Evolutionary conservation across 2,113 vertebrate species (phyloP).

Genomic region (Pteropus alecto): DNA sequence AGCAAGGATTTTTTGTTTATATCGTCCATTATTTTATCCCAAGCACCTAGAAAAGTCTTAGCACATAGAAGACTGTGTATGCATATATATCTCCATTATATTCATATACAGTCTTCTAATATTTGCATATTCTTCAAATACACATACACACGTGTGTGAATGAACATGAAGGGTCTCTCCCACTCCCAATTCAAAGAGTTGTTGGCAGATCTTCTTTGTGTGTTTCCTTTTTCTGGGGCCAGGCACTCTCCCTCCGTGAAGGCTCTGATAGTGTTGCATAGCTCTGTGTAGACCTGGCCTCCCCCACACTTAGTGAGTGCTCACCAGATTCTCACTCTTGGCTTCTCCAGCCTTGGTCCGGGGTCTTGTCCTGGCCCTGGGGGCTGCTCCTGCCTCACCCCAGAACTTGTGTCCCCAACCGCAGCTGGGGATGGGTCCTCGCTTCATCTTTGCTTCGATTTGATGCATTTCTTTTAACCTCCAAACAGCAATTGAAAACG

Average conservation of each 20-base stretch:
- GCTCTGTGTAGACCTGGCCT: neutral
- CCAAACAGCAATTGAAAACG: neutral
- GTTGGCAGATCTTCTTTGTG: too few species aligned
- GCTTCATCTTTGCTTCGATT: neutral
- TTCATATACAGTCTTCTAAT: neutral
- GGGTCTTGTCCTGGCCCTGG: too few species aligned
- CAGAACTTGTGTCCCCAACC: neutral
- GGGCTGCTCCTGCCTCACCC: neutral
- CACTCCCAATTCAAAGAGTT: neutral
- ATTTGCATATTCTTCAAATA: neutral
- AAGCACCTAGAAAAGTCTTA: neutral
- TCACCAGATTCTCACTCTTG: neutral
- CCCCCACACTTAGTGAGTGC: rapidly evolving
- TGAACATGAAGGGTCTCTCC: neutral
- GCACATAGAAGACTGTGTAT: neutral
- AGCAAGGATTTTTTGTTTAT: neutral
- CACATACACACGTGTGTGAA: neutral
- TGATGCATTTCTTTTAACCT: neutral
- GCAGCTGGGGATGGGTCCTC: neutral
- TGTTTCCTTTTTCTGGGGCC: neutral
- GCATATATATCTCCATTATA: too few species aligned
- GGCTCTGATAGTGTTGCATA: rapidly evolving
- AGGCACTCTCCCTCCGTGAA: neutral
- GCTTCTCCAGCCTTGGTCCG: neutral
- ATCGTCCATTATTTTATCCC: neutral